Base-by-base conservation (phyloP, 1,140 invertebrate species). In the Drosophila ficusphila region DNA sequence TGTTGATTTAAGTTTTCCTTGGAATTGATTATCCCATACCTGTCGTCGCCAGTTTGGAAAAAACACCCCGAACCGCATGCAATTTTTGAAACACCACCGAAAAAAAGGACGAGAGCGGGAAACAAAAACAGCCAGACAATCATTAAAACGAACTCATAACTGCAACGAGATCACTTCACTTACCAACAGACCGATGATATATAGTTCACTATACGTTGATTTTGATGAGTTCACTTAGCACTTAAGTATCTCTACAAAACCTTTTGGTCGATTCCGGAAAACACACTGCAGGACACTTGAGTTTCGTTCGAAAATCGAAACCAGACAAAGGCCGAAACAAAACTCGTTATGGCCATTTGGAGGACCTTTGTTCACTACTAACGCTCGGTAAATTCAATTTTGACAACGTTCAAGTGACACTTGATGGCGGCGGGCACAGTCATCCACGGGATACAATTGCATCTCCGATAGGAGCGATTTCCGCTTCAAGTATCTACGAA, bases 21-120 rank as follows among this genome's bases (percentile, higher is more conserved):
- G 14, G 21, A 76, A 85, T 85, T 85, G 81, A 85, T 85, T 85
- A 85, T 77, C 81, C 77, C 81, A 85, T 85, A 85, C 81, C 81
- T 85, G 79, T 88, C 47, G 67, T 34, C 49, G 48, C 31, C 52
- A 56, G 34, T 44, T 71, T 39, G 53, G 44, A 88, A 85, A 85
- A 83, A 79, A 78, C 81, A 88, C 81, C 81, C 81, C 73, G 76
- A 88, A 76, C 61, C 38, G 72, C 68, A 62, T 72, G 67, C 77
- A 64, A 88, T 73, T 85, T 86, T 74, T 58, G 71, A 81, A 85
- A 85, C 81, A 85, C 81, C 81, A 85, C 81, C 81, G 65, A 52
- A 58, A 86, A n/a, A n/a, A n/a, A n/a, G n/a, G n/a, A 61, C 69
- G 65, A 56, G 49, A 76, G 57, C 52, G 36, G 25, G n/a, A 77